Evolutionary conservation across 2,113 vertebrate genomes (phyloP).

Genomic region (Vimba vimba): DNA sequence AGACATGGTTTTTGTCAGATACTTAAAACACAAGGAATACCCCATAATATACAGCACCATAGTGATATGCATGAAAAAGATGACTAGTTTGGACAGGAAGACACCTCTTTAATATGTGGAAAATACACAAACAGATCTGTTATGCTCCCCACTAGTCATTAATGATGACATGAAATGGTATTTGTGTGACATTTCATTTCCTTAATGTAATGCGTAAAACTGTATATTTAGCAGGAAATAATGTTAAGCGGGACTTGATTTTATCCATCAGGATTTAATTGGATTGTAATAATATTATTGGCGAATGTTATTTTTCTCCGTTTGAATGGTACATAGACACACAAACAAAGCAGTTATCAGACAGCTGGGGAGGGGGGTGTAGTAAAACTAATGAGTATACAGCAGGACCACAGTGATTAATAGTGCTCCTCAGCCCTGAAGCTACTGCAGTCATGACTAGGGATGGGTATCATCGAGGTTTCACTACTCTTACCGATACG

Average conservation of each 20-base stretch:
- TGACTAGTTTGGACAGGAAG: neutral
- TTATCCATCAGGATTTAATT: neutral
- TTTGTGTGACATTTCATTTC: neutral
- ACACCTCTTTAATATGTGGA: neutral
- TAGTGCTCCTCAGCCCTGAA: constrained; percentile 1
- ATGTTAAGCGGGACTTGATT: neutral
- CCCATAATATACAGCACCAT: neutral
- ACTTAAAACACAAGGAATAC: neutral
- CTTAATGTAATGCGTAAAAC: neutral
- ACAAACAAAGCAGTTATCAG: constrained; percentile 27
- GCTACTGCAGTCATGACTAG: constrained; percentile 52
- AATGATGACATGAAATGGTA: neutral
- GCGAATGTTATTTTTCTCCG: neutral
- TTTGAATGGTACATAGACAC: neutral
- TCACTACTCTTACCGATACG: no score
- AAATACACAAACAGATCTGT: neutral
- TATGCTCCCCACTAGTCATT: no score
- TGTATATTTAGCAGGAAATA: constrained; percentile 5
- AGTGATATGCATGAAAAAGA: neutral
- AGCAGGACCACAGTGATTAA: constrained; percentile 47
- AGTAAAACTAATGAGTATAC: constrained; percentile 49
- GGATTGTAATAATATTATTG: neutral
- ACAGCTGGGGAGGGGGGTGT: constrained; percentile 13
- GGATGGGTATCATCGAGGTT: no score
- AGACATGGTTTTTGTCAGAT: neutral